Base-by-base conservation (phyloP, 1,140 invertebrate genomes). In the Ylistrum balloti region DNA sequence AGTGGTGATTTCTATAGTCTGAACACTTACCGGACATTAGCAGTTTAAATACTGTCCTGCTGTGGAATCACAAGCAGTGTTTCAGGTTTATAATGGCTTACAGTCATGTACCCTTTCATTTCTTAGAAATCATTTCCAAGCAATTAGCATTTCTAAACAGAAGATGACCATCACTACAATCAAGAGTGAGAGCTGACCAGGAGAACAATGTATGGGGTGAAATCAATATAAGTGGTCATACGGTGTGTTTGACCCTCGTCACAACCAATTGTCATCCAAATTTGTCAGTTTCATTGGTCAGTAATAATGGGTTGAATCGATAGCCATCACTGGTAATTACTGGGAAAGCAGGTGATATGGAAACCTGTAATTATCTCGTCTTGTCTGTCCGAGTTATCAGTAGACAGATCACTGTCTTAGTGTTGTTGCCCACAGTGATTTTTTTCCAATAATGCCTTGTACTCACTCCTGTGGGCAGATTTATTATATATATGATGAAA, bases 51-150 rank as follows among this genome's bases (percentile, higher is more conserved):
- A 38, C 13, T 38, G 22, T 56, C 45, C 9, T 20, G 45, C 45
- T 38, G 13, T 13, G 13, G 35, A 38, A 38, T 7, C 35, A 45
- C 17, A 15, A 45, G 13, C 56, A 74, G 5, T 74, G 56, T 74
- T 74, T 9, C n/a, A 74, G 1, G 1, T 22, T n/a, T 74, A 74
- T 74, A 74, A 74, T 74, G 56, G 56, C 28, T 74, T 74, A 74
- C 28, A 74, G 17, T 74, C 56, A 9, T 74, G n/a, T 74, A 74
- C 56, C n/a, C 56, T 74, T 74, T 11, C 56, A 74, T 74, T 28
- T 74, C 56, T 74, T 74, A 74, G 20, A 74, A 74, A 74, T 74
- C 22, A 74, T 74, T 74, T 74, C 56, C 56, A 74, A n/a, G 56
- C 56, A 74, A 74, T 74, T 74, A 74, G 20, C 56, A 74, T 28